Base-by-base conservation (phyloP, 2,888 invertebrate species). In the Microctonus brassicae region DNA sequence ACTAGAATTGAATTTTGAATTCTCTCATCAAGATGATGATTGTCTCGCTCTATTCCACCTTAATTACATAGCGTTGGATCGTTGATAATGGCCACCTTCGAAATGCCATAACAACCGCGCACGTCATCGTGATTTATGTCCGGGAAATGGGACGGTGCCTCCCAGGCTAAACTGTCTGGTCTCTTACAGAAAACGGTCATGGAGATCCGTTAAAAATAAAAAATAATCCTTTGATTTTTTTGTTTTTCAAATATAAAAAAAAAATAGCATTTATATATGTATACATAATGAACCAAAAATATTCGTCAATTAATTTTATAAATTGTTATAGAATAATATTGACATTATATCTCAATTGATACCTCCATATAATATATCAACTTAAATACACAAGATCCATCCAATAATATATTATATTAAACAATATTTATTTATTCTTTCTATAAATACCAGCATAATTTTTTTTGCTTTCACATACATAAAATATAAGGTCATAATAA, bases 81-180 rank as follows among this genome's bases (percentile, higher is more conserved):
- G 81, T 80, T 83, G 83, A 84, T 86, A 86, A 86, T 85, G 79
- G 80, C 82, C 81, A 83, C 82, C 82, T 82, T 84, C 78, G 80
- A 84, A 81, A 83, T 78, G 78, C 77, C 81, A 80, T 84, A 82
- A 80, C 80, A 77, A 81, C 77, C 76, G 74, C 73, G 76, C 78
- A 80, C 82, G 84, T 84, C 85, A 82, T 76, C 72, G 76, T 86
- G 86, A 87, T 86, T 86, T 86, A 87, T 86, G 85, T 78, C 80
- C 84, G 85, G 84, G 84, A 86, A 87, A 86, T 84, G 79, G 84
- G 81, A 82, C 83, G 72, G 79, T 84, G 82, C 83, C 84, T 83
- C 72, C 78, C 79, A 83, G 85, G 83, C 82, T 82, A 79, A 80
- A 81, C 79, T 80, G 80, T 82, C 83, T 81, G 66, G 34, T 69